Conservation (phyloP, 2,888 invertebrate genomes). For the Cecidostiba fungosa region DNA sequence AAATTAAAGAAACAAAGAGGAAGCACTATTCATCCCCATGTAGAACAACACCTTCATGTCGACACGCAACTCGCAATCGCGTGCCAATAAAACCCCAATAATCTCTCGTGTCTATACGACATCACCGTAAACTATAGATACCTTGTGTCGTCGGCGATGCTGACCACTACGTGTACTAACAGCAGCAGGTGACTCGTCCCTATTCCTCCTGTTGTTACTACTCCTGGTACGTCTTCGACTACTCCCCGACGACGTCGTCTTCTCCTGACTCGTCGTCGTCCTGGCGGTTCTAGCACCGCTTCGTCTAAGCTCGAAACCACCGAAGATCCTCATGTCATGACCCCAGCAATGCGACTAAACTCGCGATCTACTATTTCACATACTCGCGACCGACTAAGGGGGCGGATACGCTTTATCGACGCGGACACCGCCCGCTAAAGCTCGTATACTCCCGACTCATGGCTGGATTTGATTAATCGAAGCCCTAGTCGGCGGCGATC, state of each 20-base stretch:
- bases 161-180: background rate
- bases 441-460: background rate
- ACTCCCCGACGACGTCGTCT: background rate
- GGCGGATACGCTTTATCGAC: conserved; percentile 20
- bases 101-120: background rate
- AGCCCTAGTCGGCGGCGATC: conserved; percentile 2
- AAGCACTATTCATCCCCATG: background rate
- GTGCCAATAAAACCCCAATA: conserved; percentile 1
- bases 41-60: background rate
- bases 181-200: background rate
- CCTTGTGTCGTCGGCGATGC: conserved; percentile 25
- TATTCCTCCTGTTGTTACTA: background rate
- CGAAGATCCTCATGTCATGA: conserved; percentile 57
- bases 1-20: background rate
- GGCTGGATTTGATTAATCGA: background rate
- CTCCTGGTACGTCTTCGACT: background rate
- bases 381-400: background rate
- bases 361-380: background rate
- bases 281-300: background rate
- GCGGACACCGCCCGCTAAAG: background rate
- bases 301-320: conserved; percentile 56
- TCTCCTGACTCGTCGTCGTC: background rate
- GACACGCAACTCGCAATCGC: background rate
- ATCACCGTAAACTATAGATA: background rate
- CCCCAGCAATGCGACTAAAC: background rate